These are phyloP conservation scores for Cettia cetti DNA, from an alignment of 2,113 vertebrate species.

Conservation along the genomic window DNA sequence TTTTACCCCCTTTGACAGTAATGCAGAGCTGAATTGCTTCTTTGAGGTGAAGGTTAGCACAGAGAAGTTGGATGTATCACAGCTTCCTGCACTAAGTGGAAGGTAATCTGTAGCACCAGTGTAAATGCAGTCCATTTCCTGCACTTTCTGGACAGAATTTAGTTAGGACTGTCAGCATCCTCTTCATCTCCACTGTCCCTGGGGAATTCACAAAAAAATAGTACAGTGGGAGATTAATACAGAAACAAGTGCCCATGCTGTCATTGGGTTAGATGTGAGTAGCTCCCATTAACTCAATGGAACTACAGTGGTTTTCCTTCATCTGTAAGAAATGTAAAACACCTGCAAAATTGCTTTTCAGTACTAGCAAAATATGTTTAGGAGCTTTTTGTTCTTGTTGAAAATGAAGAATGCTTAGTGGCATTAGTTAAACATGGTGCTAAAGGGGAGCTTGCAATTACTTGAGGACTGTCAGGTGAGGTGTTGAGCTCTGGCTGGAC, in stretches of 20 bases:
- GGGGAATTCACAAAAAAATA: neutral
- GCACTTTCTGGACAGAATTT: neutral
- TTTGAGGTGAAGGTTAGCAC: neutral
- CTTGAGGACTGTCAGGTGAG: neutral
- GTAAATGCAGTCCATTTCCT: neutral
- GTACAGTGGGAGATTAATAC: neutral
- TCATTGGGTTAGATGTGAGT: neutral
- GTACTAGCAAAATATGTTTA: neutral
- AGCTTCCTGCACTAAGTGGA: neutral
- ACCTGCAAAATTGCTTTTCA: neutral
- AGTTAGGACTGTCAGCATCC: neutral
- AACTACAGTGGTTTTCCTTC: neutral
- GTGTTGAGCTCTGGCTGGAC: neutral
- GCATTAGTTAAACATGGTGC: neutral
- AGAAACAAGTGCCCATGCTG: neutral
- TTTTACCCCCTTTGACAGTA: neutral
- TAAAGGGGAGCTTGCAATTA: neutral
- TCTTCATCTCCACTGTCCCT: neutral
- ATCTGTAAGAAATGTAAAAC: neutral
- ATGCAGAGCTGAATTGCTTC: neutral
- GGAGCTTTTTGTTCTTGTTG: neutral
- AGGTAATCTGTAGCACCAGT: neutral
- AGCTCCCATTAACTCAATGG: neutral
- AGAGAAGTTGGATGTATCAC: neutral
- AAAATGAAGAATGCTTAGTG: neutral